phyloP scores from a whole-genome alignment of 2,113 vertebrate species.

The Charina bottae region DNA sequence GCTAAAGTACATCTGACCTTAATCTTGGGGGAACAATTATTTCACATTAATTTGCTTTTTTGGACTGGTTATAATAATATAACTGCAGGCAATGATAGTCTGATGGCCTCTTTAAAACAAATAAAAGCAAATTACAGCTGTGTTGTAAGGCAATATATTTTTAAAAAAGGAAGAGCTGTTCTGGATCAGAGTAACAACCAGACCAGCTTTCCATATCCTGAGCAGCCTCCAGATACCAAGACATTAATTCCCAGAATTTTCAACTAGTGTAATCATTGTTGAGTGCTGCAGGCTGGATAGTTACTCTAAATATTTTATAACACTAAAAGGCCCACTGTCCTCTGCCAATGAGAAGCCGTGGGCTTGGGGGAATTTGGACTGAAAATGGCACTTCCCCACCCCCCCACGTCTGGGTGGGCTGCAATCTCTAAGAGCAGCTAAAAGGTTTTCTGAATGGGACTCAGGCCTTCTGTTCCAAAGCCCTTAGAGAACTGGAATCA shows the following conservation, averaged over 20 bases:
- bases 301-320: neutral
- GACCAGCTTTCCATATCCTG: neutral
- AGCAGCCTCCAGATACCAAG: neutral
- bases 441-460: neutral
- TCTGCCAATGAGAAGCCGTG: neutral
- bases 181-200: neutral
- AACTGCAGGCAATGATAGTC: neutral
- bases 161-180: neutral
- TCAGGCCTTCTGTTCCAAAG: neutral
- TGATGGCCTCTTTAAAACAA: neutral
- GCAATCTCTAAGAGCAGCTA: neutral
- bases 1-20: neutral
- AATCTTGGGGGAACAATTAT: neutral
- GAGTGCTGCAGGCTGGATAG: neutral
- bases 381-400: neutral
- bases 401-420: neutral
- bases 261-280: neutral
- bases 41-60: neutral
- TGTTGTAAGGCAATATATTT: neutral
- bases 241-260: neutral
- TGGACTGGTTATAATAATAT: neutral
- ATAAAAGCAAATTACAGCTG: neutral
- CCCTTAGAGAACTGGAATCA: neutral
- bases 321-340: neutral
- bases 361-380: neutral